These are phyloP conservation scores for Anarhynchus alexandrinus DNA, from an alignment of 2,113 vertebrate species.

Conservation along the genomic window DNA sequence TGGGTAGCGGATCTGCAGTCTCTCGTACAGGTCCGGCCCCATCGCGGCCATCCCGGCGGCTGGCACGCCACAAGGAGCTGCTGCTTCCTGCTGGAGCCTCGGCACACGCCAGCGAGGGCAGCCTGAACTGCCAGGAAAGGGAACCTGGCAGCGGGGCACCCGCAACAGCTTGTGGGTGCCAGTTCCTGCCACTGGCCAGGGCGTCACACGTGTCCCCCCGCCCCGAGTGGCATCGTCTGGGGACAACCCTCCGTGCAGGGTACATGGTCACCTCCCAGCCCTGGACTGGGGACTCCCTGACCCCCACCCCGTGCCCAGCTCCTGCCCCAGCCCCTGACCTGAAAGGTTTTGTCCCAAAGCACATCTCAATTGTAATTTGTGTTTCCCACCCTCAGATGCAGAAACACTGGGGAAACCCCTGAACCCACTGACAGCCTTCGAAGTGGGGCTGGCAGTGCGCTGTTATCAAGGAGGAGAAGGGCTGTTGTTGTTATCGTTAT, in stretches of 20 bases:
- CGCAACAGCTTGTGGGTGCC: fast-evolving
- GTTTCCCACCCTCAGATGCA: neutral
- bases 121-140: neutral
- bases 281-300: too few species aligned
- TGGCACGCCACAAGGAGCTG: neutral
- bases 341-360: neutral
- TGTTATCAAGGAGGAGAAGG: too few species aligned
- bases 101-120: fast-evolving
- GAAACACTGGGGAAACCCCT: neutral
- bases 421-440: neutral
- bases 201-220: neutral
- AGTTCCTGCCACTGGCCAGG: neutral
- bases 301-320: too few species aligned
- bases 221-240: neutral
- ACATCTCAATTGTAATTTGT: neutral
- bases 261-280: fast-evolving
- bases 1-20: neutral
- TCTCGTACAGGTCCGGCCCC: neutral
- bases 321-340: neutral
- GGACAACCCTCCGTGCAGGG: neutral
- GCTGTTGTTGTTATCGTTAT: too few species aligned
- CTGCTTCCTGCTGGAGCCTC: neutral
- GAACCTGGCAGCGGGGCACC: neutral
- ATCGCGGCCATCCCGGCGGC: neutral
- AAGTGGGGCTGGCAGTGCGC: too few species aligned